Conservation (phyloP, 2,888 invertebrate genomes). For the Furcula furcula region DNA sequence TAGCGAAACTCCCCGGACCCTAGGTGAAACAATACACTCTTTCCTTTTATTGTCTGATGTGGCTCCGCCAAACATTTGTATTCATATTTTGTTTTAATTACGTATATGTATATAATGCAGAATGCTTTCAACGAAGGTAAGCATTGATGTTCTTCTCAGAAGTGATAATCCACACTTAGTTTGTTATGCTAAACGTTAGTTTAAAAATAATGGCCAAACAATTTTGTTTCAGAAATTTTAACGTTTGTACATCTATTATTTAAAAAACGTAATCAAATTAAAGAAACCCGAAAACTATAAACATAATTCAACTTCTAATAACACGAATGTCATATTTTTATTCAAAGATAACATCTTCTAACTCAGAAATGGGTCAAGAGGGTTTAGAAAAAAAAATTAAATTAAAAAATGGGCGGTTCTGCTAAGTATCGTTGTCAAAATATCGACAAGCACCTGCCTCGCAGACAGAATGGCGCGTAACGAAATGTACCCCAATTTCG, state of each 20-base stretch:
- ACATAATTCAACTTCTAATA: slow-evolving; percentile 37
- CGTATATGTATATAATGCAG: slow-evolving; percentile 20
- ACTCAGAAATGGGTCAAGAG: slow-evolving; percentile 67
- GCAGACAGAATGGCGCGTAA: slow-evolving; percentile 70
- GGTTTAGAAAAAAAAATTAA: slow-evolving; percentile 58
- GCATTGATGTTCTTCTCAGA: slow-evolving; percentile 13
- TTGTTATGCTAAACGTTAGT: no score
- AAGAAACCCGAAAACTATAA: slow-evolving; percentile 34
- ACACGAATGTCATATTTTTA: slow-evolving; percentile 47
- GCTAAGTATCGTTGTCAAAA: slow-evolving; percentile 80
- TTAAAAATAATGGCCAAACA: no score
- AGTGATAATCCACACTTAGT: slow-evolving; percentile 9
- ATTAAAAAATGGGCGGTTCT: slow-evolving; percentile 71
- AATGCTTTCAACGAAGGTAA: slow-evolving; percentile 14
- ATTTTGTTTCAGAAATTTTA: no score
- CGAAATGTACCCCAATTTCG: slow-evolving; percentile 34
- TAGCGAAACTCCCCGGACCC: slow-evolving; percentile 77
- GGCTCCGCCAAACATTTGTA: slow-evolving; percentile 36
- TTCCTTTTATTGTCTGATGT: slow-evolving; percentile 72
- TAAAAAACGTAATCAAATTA: slow-evolving; percentile 32
- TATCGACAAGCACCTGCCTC: slow-evolving; percentile 72
- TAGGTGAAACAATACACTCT: slow-evolving; percentile 74
- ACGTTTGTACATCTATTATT: no score
- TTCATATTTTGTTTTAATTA: slow-evolving; percentile 27
- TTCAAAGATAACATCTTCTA: slow-evolving; percentile 54